These are phyloP conservation scores for Anomalospiza imberbis DNA, from an alignment of 2,797 vertebrate genomes.

Conservation along the genomic window DNA sequence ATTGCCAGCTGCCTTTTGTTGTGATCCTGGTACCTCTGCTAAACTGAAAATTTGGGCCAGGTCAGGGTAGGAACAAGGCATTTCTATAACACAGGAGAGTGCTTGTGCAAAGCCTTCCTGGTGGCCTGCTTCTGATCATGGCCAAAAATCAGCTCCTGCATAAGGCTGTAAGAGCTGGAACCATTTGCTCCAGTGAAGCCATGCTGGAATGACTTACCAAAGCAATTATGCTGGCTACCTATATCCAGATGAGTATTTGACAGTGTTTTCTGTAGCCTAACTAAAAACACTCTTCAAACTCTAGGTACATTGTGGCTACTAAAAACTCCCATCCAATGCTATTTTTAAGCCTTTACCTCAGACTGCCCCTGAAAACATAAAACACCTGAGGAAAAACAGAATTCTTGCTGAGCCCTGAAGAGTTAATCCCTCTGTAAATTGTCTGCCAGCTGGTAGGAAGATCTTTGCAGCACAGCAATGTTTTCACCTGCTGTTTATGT, in stretches of 20 bases:
- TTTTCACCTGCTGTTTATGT: conserved; percentile 35
- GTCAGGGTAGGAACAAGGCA: neutral
- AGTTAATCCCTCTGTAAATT: neutral
- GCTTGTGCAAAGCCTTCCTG: neutral
- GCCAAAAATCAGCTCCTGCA: neutral
- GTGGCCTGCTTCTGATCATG: neutral
- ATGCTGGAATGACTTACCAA: neutral
- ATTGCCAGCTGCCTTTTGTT: neutral
- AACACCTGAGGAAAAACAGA: neutral
- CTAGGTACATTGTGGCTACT: neutral
- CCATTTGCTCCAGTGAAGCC: neutral
- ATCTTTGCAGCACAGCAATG: neutral
- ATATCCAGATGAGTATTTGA: neutral
- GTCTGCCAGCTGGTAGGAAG: neutral
- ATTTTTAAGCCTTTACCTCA: neutral
- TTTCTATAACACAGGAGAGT: neutral
- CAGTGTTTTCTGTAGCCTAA: neutral
- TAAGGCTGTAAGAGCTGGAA: neutral
- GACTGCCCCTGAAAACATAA: neutral
- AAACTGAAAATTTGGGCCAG: neutral
- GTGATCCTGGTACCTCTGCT: neutral
- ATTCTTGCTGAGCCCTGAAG: neutral
- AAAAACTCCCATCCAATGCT: neutral
- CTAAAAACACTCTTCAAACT: neutral
- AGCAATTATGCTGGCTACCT: neutral